phyloP scores from a whole-genome alignment of 2,888 invertebrate genomes.

The Laspeyria flexula region DNA sequence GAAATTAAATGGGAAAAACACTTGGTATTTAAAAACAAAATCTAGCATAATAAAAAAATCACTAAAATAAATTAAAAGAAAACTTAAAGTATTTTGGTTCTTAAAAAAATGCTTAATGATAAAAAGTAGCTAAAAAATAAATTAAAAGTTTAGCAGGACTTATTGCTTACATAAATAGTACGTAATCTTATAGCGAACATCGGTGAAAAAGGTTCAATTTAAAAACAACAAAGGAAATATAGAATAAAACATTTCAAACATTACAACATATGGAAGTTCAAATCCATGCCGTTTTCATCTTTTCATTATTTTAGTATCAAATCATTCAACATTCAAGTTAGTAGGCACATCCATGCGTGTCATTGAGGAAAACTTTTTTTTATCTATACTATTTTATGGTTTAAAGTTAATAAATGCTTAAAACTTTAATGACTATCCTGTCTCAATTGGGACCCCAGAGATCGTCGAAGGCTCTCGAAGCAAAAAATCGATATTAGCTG shows the following conservation, averaged over 20 bases:
- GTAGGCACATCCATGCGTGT: constrained; percentile 71
- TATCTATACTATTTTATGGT: constrained; percentile 31
- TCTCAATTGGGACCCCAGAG: constrained; percentile 62
- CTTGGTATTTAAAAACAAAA: no score
- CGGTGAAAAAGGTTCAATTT: constrained; percentile 38
- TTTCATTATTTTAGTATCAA: constrained; percentile 38
- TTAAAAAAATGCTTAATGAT: no score
- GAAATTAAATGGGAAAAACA: no score
- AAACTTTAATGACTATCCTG: constrained; percentile 67
- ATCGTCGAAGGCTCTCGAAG: constrained; percentile 61
- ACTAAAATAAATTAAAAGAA: no score
- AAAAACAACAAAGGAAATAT: constrained; percentile 35
- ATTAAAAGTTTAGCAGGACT: no score
- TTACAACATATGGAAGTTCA: constrained; percentile 26
- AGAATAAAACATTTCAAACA: constrained; percentile 28
- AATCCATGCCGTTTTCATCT: constrained; percentile 34
- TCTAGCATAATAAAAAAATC: neutral
- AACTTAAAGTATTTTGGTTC: no score
- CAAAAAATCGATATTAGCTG: constrained; percentile 66
- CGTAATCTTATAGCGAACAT: constrained; percentile 46
- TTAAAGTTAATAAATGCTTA: constrained; percentile 39
- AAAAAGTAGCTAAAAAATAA: no score
- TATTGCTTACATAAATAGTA: no score
- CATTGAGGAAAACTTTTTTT: constrained; percentile 47
- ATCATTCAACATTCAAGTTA: constrained; percentile 62